Base-by-base conservation (phyloP, 2,888 invertebrate species). In the Caradrina clavipalpis region DNA sequence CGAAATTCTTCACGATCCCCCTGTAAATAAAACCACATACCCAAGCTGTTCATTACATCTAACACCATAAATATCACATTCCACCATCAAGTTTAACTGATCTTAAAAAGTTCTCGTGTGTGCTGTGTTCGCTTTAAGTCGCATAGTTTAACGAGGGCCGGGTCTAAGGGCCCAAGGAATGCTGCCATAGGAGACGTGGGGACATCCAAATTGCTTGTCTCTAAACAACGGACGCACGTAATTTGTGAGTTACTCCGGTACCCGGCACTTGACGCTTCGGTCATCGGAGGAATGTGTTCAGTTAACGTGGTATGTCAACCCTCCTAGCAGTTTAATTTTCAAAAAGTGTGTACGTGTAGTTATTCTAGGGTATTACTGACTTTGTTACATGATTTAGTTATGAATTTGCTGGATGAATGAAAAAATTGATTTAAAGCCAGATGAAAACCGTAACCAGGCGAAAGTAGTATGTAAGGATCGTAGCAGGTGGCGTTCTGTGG, bases 151-250 rank as follows among this genome's bases (percentile, higher is more conserved):
- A 86, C 82, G 85, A 90, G 88, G 88, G 57, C 22, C 51, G 47
- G 42, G 57, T 39, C 75, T 69, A 57, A 69, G 69, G 73, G 90
- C 76, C 83, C 71, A 75, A 88, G 90, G 92, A 93, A 93, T 93
- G 87, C 84, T 80, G 78, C 84, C 80, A 81, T 84, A 74, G 80
- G 78, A 80, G 86, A 92, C 91, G 93, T 91, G 92, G 89, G 88
- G 87, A 89, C 89, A 92, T 91, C 89, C 88, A 89, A 93, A 93
- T 92, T 91, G 91, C 92, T 91, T 88, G 87, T 86, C 86, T 88
- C 84, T 84, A 85, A 87, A 88, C 87, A 83, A 88, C 83, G 85
- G 86, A 84, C 87, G 79, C 69, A 79, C 81, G 89, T 88, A 88
- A 91, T 91, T 92, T 89, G 87, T 87, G 88, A 88, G 90, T 90